Evolutionary conservation across 2,888 invertebrate genomes (phyloP).

Genomic region (Leptinotarsa juncta): DNA sequence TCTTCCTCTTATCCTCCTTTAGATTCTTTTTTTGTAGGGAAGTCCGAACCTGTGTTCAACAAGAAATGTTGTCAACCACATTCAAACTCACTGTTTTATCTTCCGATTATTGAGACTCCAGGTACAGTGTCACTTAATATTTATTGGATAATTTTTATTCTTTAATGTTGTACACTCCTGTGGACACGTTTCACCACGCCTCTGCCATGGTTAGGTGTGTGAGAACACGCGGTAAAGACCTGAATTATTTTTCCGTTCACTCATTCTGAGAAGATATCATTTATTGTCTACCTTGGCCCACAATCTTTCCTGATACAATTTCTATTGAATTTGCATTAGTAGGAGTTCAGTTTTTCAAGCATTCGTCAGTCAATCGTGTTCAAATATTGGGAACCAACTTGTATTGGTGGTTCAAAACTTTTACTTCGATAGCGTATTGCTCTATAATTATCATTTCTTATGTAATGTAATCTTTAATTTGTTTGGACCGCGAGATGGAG

Average conservation of each 20-base stretch:
- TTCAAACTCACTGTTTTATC: too few species aligned
- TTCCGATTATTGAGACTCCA: neutral
- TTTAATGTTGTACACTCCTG: constrained; percentile 7
- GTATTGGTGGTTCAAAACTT: constrained; percentile 7
- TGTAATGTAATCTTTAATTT: neutral
- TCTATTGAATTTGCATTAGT: constrained; percentile 27
- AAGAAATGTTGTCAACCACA: too few species aligned
- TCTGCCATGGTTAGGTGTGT: constrained; percentile 23
- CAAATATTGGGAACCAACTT: neutral
- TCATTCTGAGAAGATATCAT: constrained; percentile 34
- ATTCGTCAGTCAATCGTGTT: constrained; percentile 4
- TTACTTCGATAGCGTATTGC: neutral
- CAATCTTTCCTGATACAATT: constrained; percentile 29
- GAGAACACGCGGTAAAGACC: constrained; percentile 15
- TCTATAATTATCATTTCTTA: constrained; percentile 3
- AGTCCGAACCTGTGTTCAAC: too few species aligned
- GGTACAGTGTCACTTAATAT: neutral
- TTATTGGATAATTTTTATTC: neutral
- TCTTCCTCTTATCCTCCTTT: too few species aligned
- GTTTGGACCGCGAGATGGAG: neutral
- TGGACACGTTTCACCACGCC: constrained; percentile 17
- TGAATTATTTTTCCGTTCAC: constrained; percentile 37
- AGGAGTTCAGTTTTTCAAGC: neutral
- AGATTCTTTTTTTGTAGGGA: too few species aligned
- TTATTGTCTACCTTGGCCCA: constrained; percentile 38